Base-by-base conservation (phyloP, 2,797 vertebrate genomes). In the Acanthurus lineatus region DNA sequence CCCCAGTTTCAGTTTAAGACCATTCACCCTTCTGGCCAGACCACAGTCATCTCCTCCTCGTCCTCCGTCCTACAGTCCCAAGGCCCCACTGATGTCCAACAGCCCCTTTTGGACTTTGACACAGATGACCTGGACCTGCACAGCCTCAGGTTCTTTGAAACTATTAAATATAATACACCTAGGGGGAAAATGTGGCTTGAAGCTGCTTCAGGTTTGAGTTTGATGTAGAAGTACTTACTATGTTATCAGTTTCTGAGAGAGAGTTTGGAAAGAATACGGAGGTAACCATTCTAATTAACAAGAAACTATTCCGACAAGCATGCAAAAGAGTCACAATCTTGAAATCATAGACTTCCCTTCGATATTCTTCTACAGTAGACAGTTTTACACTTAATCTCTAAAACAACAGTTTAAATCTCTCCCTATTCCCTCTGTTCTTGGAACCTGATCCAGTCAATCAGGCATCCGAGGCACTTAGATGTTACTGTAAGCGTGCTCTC, bases 1-100 rank as follows among this genome's bases (percentile, higher is more conserved):
- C 98, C 98, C 0, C 98, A 99, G 94, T 99, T 99, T 92, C 98
- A 99, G 92, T 99, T 99, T 88, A 99, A 99, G 95, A 99, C 97
- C 11, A 98, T 99, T 85, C 97, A 99, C 40, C 97, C 98, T 10
- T 99, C 98, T 0, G 98, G 98, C 79, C 98, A 99, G 89, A 99
- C 98, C 60, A 99, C 97, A 0, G 96, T 99, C 86, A 99, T 99
- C 88, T 99, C 98, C 4, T 99, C 98, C 67, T 99, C 98, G 19
- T 99, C 97, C 17, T 99, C 98, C 0, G 98, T 99, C 86, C 96
- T 99, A 65, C 98, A 99, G 92, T 97, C 98, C 4, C 98, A 99
- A 3, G 97, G 97, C 6, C 97, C 98, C 1, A 95, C 93, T 1
- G 97, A 99, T 61, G 96, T 96, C 53, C 97, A 97, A 0, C 98